phyloP scores from a whole-genome alignment of 2,113 vertebrate genomes.

The Hippocampus guttulatus region DNA sequence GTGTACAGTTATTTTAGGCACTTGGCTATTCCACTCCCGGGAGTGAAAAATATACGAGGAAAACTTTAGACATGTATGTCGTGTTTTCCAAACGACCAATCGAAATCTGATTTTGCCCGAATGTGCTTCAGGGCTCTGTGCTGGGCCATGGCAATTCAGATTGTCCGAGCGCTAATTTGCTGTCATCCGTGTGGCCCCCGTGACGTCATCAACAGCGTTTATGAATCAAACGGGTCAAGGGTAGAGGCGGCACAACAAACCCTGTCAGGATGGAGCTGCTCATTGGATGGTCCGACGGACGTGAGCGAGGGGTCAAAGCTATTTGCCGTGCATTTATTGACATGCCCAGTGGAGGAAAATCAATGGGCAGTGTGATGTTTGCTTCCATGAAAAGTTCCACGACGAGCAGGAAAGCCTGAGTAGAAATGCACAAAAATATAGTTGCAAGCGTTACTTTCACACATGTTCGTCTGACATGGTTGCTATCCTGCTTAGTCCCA shows the following conservation, averaged over 20 bases:
- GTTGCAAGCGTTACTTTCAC: neutral
- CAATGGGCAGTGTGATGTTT: conserved; percentile 5
- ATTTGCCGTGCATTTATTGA: conserved; percentile 15
- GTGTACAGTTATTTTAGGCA: neutral
- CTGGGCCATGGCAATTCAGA: neutral
- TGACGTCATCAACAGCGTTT: neutral
- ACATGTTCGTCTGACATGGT: no score
- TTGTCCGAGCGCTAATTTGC: neutral
- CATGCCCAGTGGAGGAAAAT: conserved; percentile 9
- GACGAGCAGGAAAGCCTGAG: neutral
- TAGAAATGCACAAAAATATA: neutral
- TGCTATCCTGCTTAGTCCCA: no score
- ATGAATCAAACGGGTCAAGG: neutral
- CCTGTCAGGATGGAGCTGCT: conserved; percentile 3
- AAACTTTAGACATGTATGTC: no score
- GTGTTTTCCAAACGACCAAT: no score
- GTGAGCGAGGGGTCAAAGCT: conserved; percentile 16
- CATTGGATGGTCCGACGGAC: conserved; percentile 9
- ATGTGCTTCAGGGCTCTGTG: no score
- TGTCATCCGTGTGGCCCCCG: neutral
- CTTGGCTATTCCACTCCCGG: neutral
- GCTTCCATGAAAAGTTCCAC: neutral
- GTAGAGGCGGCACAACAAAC: neutral
- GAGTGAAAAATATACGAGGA: neutral
- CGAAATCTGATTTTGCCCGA: neutral